Base-by-base conservation (phyloP, 2,113 vertebrate species). In the Apodemus speciosus region DNA sequence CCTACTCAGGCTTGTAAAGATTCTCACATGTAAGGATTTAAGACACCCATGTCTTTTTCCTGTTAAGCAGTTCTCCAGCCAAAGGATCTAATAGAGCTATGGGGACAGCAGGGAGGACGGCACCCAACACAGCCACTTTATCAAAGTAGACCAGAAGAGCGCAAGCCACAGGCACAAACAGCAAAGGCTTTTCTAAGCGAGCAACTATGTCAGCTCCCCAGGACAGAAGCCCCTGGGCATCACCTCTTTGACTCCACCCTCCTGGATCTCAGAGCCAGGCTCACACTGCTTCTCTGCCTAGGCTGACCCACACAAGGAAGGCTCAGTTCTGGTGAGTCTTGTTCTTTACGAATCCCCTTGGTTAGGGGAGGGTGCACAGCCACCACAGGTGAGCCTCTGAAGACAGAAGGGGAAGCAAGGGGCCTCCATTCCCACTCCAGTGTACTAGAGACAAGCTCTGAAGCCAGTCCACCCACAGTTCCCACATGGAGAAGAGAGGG, bases 231-330 rank as follows among this genome's bases (percentile, higher is more conserved):
- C 43, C 68, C 53, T n/a, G 27, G 16, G 72, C 20, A 32, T 46
- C 43, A 11, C 3, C 20, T 62, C 40, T 38, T 58, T 58, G 68
- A 43, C 30, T 62, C 71, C 49, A 15, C 40, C 86, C 16, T 58
- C 86, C 25, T 75, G 25, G 49, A 32, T 18, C 2, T 32, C 51
- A 0, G 10, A 66, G 13, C 5, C 9, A 56, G 16, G 35, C 11
- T 3, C 2, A 2, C 4, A 2, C 20, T 2, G 60, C 0, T 35
- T n/a, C 35, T 13, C 46, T 1, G 23, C n/a, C 40, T 13, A 0
- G 14, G 35, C 16, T 32, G 13, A 25, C 0, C 3, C 30, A 86
- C 14, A n/a, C 27, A 69, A 9, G 21, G 30, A 69, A 9, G 21
- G 30, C 30, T 43, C 13, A 16, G 56, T 11, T 83, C 60, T 13